phyloP scores from a whole-genome alignment of 2,888 invertebrate genomes.

The Byasa hedistus region DNA sequence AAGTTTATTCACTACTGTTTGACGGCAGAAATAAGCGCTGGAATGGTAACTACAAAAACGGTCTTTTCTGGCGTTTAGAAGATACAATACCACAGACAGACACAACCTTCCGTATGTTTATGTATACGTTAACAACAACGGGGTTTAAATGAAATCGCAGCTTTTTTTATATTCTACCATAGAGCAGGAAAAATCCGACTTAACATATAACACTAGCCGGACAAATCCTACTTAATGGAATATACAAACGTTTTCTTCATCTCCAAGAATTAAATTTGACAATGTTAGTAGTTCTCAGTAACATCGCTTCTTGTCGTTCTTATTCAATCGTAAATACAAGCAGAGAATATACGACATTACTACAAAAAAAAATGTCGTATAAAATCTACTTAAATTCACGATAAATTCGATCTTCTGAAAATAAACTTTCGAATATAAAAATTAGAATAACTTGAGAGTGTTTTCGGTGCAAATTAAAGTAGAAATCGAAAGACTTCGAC shows the following conservation, averaged over 20 bases:
- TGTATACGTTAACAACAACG: too few species aligned
- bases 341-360: slow-evolving; percentile 35
- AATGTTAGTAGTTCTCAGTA: background rate
- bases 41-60: too few species aligned
- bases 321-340: slow-evolving; percentile 31
- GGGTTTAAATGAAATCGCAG: background rate
- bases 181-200: slow-evolving; percentile 32
- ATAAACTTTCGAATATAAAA: too few species aligned
- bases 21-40: too few species aligned
- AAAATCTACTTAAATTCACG: slow-evolving; percentile 39
- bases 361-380: slow-evolving; percentile 34
- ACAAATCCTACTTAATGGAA: slow-evolving; percentile 38
- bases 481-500: slow-evolving; percentile 35
- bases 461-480: slow-evolving; percentile 31
- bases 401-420: slow-evolving; percentile 12
- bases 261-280: background rate
- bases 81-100: too few species aligned
- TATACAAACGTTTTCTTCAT: slow-evolving; percentile 4
- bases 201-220: slow-evolving; percentile 29
- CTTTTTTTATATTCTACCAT: slow-evolving; percentile 17
- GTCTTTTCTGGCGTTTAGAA: too few species aligned
- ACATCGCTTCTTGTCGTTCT: background rate
- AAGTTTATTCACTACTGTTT: too few species aligned
- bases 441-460: background rate
- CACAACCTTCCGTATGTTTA: too few species aligned